These are phyloP conservation scores for Bolinopsis microptera DNA, from an alignment of 37 sponge, comb jelly and placozoan species.

Conservation along the genomic window DNA sequence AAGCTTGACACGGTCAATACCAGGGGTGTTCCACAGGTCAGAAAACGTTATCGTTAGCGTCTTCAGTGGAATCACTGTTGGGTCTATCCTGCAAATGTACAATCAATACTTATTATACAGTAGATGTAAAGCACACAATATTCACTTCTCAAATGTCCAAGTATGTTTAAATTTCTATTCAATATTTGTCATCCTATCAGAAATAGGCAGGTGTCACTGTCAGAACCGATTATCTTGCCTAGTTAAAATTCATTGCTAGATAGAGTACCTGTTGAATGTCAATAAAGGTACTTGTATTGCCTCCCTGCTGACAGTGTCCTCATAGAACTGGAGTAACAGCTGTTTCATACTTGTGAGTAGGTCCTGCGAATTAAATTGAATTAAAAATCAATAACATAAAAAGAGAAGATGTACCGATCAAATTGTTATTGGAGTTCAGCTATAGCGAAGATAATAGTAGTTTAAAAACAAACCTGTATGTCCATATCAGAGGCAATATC, in stretches of 20 bases:
- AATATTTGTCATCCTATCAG: too few species aligned
- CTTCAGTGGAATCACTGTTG: slow-evolving; percentile 56
- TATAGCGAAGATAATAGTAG: too few species aligned
- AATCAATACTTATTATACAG: too few species aligned
- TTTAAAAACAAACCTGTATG: slow-evolving; percentile 38
- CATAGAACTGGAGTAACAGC: slow-evolving; percentile 49
- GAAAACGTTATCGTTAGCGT: slow-evolving; percentile 59
- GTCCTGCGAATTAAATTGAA: slow-evolving; percentile 5
- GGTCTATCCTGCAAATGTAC: slow-evolving; percentile 55
- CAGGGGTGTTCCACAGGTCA: slow-evolving; percentile 41
- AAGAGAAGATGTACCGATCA: too few species aligned
- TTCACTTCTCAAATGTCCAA: too few species aligned
- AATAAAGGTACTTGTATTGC: slow-evolving; percentile 48
- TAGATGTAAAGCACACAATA: too few species aligned
- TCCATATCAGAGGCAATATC: slow-evolving; percentile 60
- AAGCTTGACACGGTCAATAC: slow-evolving; percentile 37
- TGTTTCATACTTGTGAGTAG: slow-evolving; percentile 53
- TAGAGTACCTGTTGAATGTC: slow-evolving; percentile 63
- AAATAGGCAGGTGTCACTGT: too few species aligned
- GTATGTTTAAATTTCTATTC: too few species aligned
- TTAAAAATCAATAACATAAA: background rate
- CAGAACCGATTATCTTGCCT: too few species aligned
- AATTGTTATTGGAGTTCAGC: background rate
- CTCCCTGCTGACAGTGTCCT: slow-evolving; percentile 62
- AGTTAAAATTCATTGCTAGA: too few species aligned